Conservation (phyloP, 2,888 invertebrate genomes). For the Drosophila mulleri region DNA sequence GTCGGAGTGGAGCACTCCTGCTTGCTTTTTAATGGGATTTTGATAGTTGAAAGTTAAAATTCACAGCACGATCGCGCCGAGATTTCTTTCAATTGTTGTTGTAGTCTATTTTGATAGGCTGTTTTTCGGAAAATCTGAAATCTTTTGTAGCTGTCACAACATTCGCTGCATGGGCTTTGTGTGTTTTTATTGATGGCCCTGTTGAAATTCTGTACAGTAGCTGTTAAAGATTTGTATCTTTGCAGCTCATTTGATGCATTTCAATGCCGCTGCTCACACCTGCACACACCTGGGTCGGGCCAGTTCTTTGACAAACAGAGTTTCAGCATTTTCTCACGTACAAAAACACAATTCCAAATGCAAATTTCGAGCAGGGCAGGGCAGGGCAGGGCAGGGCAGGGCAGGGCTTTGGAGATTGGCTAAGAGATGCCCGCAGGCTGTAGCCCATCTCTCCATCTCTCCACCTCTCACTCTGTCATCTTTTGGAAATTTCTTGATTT, state of each 20-base stretch:
- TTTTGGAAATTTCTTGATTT: conserved; percentile 4
- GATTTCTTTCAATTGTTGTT: conserved; percentile 6
- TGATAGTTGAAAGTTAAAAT: conserved; percentile 53
- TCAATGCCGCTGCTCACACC: conserved; percentile 55
- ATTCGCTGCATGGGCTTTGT: conserved; percentile 1
- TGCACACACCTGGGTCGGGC: conserved; percentile 20
- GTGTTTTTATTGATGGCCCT: conserved; percentile 44
- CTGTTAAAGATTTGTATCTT: conserved; percentile 66
- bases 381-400: neutral
- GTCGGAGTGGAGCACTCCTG: neutral
- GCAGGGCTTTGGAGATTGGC: neutral
- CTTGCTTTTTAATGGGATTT: conserved; percentile 54
- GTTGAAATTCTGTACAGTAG: conserved; percentile 66
- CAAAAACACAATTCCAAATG: conserved; percentile 53
- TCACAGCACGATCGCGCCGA: conserved; percentile 50
- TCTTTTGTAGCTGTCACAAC: conserved; percentile 28
- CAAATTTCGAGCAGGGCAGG: conserved; percentile 51
- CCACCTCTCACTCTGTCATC: neutral
- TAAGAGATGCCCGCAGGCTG: conserved; percentile 48
- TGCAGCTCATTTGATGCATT: conserved; percentile 71
- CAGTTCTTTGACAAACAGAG: conserved; percentile 46
- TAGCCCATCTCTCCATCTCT: neutral
- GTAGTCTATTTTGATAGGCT: conserved; percentile 2
- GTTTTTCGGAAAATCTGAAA: conserved; percentile 26
- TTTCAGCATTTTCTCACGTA: conserved; percentile 75